A percentile compares a stretch with the other conserved stretches of the same genome.
Conservation (phyloP, 2,888 invertebrate genomes). For the Ophion ellenae region DNA sequence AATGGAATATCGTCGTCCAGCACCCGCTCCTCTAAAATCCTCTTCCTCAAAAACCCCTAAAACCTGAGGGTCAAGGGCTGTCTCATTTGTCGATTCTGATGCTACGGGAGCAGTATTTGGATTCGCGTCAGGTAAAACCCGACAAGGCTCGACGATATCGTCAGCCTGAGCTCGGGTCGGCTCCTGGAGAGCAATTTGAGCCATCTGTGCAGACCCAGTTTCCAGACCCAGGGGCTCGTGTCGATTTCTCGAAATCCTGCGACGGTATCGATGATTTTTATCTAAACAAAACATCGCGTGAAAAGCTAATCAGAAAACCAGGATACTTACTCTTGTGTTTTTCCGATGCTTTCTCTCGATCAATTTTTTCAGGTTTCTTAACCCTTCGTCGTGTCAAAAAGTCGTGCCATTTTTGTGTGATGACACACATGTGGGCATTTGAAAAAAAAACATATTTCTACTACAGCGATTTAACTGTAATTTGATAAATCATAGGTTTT, state of each 20-base stretch:
- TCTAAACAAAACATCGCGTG: not conserved
- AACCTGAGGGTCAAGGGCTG: conserved; percentile 26
- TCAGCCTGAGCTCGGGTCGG: conserved; percentile 8
- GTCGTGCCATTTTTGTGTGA: too few species aligned
- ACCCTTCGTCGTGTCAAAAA: too few species aligned
- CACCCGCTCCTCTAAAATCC: not conserved
- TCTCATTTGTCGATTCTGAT: not conserved
- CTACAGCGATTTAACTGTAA: too few species aligned
- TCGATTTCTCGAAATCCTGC: conserved; percentile 4
- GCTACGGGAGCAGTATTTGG: not conserved
- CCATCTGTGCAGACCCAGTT: not conserved
- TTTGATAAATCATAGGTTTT: too few species aligned
- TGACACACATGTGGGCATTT: too few species aligned
- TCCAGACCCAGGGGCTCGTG: conserved; percentile 27
- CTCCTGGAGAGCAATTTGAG: not conserved
- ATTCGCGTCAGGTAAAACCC: not conserved
- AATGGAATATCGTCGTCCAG: too few species aligned
- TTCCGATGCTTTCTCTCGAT: too few species aligned
- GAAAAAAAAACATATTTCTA: too few species aligned
- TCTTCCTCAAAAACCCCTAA: conserved; percentile 9
- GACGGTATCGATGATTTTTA: not conserved
- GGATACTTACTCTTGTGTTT: too few species aligned
- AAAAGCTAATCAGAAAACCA: not conserved
- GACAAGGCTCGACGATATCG: conserved; percentile 13
- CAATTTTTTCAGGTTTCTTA: too few species aligned